Evolutionary conservation across 2,888 invertebrate genomes (phyloP).

Genomic region (Charanyca ferruginea): DNA sequence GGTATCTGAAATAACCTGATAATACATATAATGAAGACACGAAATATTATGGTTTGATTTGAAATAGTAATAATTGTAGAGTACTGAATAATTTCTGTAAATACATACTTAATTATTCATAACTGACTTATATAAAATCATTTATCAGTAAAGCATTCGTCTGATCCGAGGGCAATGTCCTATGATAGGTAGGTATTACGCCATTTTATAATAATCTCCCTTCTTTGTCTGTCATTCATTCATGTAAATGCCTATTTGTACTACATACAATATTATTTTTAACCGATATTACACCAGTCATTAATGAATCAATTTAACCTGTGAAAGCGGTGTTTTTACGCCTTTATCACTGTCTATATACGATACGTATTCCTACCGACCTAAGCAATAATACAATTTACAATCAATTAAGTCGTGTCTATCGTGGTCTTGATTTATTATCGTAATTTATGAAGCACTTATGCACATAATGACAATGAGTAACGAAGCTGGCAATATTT

Average conservation of each 20-base stretch:
- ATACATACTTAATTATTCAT: slow-evolving; percentile 7
- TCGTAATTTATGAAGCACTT: slow-evolving; percentile 17
- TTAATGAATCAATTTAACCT: slow-evolving; percentile 35
- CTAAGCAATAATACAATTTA: slow-evolving; percentile 8
- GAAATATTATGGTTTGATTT: not conserved
- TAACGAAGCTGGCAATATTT: not conserved
- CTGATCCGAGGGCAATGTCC: slow-evolving; percentile 67
- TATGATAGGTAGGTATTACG: slow-evolving; percentile 42
- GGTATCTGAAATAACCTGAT: slow-evolving; percentile 27
- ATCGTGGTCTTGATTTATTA: not conserved
- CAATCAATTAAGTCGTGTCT: slow-evolving; percentile 30
- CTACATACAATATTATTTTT: too few relatives aligned
- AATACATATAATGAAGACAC: slow-evolving; percentile 4
- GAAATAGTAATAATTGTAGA: slow-evolving; percentile 9
- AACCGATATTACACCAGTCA: not conserved
- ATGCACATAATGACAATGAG: not conserved
- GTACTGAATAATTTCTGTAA: slow-evolving; percentile 4
- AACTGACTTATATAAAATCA: slow-evolving; percentile 37
- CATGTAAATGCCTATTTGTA: slow-evolving; percentile 36
- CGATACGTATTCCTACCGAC: not conserved
- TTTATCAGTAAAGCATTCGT: slow-evolving; percentile 58
- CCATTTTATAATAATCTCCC: slow-evolving; percentile 58
- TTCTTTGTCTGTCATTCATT: slow-evolving; percentile 50
- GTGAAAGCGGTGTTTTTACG: slow-evolving; percentile 2
- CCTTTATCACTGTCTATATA: slow-evolving; percentile 10